phyloP scores from a whole-genome alignment of 1,140 invertebrate genomes.

The Eriosoma lanigerum region DNA sequence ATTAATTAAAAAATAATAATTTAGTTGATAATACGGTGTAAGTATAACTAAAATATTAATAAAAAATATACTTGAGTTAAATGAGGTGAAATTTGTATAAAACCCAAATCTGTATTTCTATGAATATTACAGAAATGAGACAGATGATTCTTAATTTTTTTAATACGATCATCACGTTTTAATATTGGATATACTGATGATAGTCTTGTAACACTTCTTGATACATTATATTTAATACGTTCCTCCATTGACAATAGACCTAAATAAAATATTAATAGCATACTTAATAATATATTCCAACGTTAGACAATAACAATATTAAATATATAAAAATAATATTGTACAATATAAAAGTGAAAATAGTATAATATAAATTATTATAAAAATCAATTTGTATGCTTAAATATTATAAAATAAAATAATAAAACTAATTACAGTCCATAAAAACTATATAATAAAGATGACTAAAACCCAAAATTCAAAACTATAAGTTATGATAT shows the following conservation, averaged over 20 bases:
- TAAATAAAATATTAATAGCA: background rate
- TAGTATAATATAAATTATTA: no score
- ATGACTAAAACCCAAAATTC: no score
- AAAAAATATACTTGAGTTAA: conserved; percentile 38
- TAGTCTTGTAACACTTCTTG: conserved; percentile 21
- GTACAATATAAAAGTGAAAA: no score
- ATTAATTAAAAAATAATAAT: background rate
- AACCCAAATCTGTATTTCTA: conserved; percentile 14
- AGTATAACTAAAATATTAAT: background rate
- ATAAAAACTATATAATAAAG: no score
- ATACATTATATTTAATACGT: conserved; percentile 39
- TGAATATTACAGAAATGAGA: background rate
- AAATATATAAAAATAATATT: no score
- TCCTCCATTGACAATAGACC: conserved; percentile 41
- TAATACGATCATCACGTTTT: conserved; percentile 37
- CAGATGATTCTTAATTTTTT: conserved; percentile 36
- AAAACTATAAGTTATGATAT: no score
- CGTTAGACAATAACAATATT: no score
- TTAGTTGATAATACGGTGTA: background rate
- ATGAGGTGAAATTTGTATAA: conserved; percentile 45
- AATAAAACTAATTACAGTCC: no score
- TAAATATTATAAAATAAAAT: no score
- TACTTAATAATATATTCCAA: no score
- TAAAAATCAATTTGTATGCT: no score
- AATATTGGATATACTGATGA: conserved; percentile 15